Evolutionary conservation across 2,888 invertebrate species (phyloP).

Genomic region (Punctoribates punctum): DNA sequence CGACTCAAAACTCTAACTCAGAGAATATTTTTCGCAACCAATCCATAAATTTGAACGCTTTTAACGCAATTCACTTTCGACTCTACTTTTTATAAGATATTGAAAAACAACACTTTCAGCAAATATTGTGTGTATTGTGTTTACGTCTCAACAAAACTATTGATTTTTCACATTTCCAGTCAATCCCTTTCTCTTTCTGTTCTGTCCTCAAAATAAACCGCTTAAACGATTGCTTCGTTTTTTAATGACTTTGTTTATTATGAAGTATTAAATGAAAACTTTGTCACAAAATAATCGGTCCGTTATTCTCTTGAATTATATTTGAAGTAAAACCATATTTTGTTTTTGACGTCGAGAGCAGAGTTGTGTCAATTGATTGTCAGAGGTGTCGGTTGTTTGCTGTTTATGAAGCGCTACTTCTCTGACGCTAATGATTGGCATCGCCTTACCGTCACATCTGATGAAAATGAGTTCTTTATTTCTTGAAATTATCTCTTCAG

Average conservation of each 20-base stretch:
- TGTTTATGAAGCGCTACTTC: neutral
- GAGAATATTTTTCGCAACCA: neutral
- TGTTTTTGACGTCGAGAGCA: neutral
- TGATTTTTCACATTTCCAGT: neutral
- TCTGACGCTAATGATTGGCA: constrained; percentile 13
- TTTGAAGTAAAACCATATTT: neutral
- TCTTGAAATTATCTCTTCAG: constrained; percentile 24
- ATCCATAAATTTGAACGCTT: neutral
- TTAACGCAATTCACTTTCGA: constrained; percentile 11
- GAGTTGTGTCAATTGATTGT: neutral
- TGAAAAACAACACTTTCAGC: constrained; percentile 29
- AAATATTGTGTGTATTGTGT: neutral
- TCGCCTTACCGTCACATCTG: constrained; percentile 15
- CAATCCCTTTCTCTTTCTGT: neutral
- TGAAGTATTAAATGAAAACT: too few species aligned
- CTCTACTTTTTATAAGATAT: neutral
- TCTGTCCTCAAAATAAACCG: too few species aligned
- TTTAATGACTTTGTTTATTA: neutral
- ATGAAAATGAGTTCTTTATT: constrained; percentile 34
- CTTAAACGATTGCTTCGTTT: neutral
- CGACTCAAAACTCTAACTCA: neutral
- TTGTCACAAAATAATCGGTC: too few species aligned
- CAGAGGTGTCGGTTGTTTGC: neutral
- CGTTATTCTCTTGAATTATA: neutral
- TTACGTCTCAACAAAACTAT: neutral